Evolutionary conservation across 2,113 vertebrate species (phyloP).

Genomic region (Neotragus pygmaeus): DNA sequence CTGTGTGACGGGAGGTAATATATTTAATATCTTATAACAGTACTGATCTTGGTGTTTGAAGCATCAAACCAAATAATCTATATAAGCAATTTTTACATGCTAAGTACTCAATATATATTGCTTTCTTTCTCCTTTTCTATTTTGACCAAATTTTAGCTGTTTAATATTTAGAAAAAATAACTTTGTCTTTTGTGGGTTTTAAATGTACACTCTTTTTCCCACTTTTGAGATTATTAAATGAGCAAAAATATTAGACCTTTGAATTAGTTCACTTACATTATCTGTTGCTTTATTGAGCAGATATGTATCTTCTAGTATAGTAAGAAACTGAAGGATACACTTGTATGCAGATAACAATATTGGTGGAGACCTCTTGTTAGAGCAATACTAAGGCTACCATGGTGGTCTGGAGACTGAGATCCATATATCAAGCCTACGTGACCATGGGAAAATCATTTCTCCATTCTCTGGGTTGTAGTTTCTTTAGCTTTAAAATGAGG

Average conservation of each 20-base stretch:
- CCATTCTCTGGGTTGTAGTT: not conserved
- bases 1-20: not conserved
- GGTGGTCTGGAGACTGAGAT: not conserved
- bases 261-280: not conserved
- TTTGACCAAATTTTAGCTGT: not conserved
- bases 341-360: not conserved
- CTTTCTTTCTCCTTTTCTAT: not conserved
- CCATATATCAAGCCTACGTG: not conserved
- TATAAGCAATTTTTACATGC: not conserved
- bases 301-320: not conserved
- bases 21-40: not conserved
- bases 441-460: not conserved
- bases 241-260: not conserved
- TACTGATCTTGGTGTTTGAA: not conserved
- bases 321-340: not conserved
- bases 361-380: not conserved
- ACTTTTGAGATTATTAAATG: not conserved
- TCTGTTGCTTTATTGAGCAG: not conserved
- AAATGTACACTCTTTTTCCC: not conserved
- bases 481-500: not conserved
- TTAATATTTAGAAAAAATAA: not conserved
- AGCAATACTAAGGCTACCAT: not conserved
- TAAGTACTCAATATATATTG: not conserved
- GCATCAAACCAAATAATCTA: not conserved
- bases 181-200: not conserved